Percentiles rank a stretch among this genome's conserved stretches.
phyloP scores from a whole-genome alignment of 1,140 invertebrate genomes.

The Mycetomoellerius zeteki region DNA sequence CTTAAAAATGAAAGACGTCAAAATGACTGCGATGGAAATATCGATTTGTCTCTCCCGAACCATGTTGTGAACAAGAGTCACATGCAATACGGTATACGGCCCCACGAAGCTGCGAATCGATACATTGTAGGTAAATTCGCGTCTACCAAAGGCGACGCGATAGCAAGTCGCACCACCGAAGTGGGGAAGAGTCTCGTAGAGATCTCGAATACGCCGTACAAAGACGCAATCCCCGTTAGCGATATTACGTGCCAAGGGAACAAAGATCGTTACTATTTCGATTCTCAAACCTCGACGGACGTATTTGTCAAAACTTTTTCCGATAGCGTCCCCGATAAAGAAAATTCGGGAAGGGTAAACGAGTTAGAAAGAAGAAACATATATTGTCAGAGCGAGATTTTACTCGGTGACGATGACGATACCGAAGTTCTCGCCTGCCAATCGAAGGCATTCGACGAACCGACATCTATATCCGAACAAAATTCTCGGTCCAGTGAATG shows the following conservation, averaged over 20 bases:
- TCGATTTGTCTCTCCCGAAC: conserved; percentile 59
- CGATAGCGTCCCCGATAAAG: not conserved
- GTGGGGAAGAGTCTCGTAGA: conserved; percentile 15
- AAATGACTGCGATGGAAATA: conserved; percentile 36
- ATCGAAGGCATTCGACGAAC: not conserved
- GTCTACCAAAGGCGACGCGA: conserved; percentile 25
- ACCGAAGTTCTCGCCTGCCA: not conserved
- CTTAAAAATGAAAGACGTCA: not conserved
- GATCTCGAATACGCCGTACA: conserved; percentile 22
- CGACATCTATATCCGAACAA: not conserved
- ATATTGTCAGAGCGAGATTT: not conserved
- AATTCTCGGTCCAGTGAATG: not conserved
- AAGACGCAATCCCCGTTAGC: not conserved
- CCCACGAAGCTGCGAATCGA: conserved; percentile 58
- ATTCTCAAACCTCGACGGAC: not conserved
- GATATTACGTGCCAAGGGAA: not conserved
- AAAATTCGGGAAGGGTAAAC: not conserved
- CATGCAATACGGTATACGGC: conserved; percentile 4
- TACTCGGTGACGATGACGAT: not conserved
- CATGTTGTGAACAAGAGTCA: conserved; percentile 34
- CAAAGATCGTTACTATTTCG: not conserved
- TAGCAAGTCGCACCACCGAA: not conserved
- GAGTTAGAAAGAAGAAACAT: not conserved
- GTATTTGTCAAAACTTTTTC: not conserved
- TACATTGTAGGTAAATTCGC: conserved; percentile 53